These are phyloP conservation scores for Drosophila micromelanica DNA, from an alignment of 1,140 invertebrate species.

Conservation along the genomic window DNA sequence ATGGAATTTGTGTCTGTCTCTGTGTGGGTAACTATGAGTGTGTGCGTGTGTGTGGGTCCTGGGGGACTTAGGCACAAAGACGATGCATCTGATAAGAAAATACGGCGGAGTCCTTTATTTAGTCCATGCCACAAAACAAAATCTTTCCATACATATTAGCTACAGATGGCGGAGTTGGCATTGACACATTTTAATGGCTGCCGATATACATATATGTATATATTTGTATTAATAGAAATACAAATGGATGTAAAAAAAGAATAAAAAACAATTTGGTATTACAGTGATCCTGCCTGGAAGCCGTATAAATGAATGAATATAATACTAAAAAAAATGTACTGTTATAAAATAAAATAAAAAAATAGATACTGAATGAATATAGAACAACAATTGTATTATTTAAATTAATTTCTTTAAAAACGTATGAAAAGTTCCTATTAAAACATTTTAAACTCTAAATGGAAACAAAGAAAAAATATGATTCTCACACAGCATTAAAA, in stretches of 20 bases:
- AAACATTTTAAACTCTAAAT: no score
- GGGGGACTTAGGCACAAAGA: constrained; percentile 56
- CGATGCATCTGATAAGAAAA: constrained; percentile 68
- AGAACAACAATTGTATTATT: no score
- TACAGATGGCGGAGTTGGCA: constrained; percentile 18
- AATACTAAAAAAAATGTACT: not conserved
- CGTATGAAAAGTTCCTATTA: no score
- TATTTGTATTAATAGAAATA: not conserved
- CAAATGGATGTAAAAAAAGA: not conserved
- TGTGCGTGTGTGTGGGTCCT: constrained; percentile 30
- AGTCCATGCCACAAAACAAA: not conserved
- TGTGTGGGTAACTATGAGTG: constrained; percentile 26
- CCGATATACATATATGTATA: not conserved
- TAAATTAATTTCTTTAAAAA: no score
- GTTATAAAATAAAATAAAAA: no score
- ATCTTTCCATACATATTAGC: constrained; percentile 6
- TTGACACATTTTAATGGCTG: constrained; percentile 8
- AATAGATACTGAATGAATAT: no score
- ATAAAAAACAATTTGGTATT: no score
- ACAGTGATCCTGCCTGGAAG: no score
- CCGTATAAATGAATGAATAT: not conserved
- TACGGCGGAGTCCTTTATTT: constrained; percentile 42
- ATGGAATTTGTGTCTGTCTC: constrained; percentile 56
- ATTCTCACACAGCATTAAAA: not conserved
- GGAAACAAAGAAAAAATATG: no score